phyloP scores from a whole-genome alignment of 2,888 invertebrate genomes.

The Philhelius pedissequus region DNA sequence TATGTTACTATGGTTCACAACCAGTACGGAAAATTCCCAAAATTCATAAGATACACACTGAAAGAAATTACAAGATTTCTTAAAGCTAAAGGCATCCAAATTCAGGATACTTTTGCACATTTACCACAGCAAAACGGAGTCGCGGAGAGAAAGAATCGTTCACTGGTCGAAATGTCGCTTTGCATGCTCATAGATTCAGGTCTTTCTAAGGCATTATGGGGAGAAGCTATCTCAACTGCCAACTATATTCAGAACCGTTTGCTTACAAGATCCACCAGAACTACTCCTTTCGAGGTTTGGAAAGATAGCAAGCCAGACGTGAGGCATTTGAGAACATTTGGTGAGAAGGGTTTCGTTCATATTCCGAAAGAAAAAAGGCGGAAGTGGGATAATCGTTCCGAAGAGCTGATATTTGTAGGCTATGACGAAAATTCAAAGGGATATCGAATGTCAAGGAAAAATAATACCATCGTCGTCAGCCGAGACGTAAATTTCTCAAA shows the following conservation, averaged over 20 bases:
- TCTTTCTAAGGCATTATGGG: no score
- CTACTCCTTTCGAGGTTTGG: not conserved
- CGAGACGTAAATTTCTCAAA: not conserved
- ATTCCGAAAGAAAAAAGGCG: not conserved
- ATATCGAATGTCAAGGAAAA: not conserved
- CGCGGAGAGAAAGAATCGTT: not conserved
- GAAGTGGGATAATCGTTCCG: not conserved
- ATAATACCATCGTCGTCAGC: not conserved
- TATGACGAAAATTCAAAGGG: not conserved
- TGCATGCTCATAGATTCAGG: not conserved
- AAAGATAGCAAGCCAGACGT: not conserved
- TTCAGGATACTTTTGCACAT: not conserved
- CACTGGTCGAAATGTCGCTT: not conserved
- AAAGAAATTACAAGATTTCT: not conserved
- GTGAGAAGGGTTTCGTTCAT: not conserved
- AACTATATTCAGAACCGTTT: not conserved
- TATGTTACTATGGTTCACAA: no score
- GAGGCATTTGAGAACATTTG: not conserved
- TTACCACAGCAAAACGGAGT: not conserved
- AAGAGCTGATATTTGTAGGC: not conserved
- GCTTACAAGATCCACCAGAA: not conserved
- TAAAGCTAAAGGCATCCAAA: not conserved
- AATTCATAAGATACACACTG: not conserved
- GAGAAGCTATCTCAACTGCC: not conserved
- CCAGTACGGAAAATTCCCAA: not conserved